Percentiles rank a stretch among this genome's conserved stretches.
These are phyloP conservation scores for Ovis aries DNA, from an alignment of 2,113 vertebrate species.

Conservation along the genomic window DNA sequence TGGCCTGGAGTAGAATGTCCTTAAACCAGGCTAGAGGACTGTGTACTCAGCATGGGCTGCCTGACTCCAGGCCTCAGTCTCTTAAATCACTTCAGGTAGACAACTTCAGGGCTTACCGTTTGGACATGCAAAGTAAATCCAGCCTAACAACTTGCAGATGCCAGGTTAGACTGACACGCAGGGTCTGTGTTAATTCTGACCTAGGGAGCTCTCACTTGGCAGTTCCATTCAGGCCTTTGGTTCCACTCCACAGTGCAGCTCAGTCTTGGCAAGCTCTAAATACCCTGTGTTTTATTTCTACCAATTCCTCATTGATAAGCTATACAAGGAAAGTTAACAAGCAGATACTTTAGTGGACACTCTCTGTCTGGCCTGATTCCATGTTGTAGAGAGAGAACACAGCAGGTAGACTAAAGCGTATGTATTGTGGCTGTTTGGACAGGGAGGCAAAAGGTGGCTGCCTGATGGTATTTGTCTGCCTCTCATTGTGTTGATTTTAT, in stretches of 20 bases:
- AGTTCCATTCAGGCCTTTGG: not conserved
- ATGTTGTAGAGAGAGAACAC: not conserved
- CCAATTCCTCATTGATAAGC: not conserved
- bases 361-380: not conserved
- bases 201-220: not conserved
- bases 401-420: not conserved
- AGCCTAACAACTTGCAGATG: not conserved
- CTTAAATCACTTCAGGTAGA: not conserved
- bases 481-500: not conserved
- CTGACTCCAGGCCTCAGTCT: not conserved
- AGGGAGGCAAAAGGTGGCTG: not conserved
- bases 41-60: not conserved
- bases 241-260: not conserved
- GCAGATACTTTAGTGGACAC: not conserved
- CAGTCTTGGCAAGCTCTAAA: not conserved
- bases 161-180: not conserved
- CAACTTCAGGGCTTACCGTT: not conserved
- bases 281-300: not conserved
- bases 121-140: not conserved
- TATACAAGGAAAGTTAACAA: not conserved
- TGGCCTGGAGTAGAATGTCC: not conserved
- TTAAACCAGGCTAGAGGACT: not conserved
- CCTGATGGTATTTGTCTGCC: not conserved
- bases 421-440: not conserved
- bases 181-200: not conserved